These are phyloP conservation scores for Metridium senile DNA, from an alignment of 92 coral and sea anemone species.

Conservation along the genomic window DNA sequence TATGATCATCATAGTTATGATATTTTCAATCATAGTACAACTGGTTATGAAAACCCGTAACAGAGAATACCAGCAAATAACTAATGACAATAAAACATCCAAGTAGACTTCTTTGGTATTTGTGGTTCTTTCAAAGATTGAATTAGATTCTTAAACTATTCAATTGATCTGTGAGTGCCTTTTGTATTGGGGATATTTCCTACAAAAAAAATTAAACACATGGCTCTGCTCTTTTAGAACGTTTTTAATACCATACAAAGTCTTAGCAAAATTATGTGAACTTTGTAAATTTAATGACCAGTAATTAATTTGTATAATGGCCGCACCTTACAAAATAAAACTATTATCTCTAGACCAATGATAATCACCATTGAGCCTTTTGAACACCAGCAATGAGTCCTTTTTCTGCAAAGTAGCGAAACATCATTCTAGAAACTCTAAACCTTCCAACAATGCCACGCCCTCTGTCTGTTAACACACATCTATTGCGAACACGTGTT, in stretches of 20 bases:
- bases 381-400: conserved; percentile 90
- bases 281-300: too few relatives aligned
- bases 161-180: too few relatives aligned
- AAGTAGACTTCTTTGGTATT: not conserved
- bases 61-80: not conserved
- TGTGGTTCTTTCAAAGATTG: not conserved
- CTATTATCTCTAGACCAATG: not conserved
- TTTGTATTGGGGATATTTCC: too few relatives aligned
- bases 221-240: not conserved
- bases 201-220: too few relatives aligned
- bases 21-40: not conserved
- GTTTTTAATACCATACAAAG: not conserved
- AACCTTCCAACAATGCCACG: conserved; percentile 92
- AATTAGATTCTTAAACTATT: too few relatives aligned
- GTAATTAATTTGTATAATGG: too few relatives aligned
- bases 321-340: not conserved
- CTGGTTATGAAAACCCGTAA: not conserved
- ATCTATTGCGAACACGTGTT: conserved; percentile 86
- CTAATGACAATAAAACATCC: not conserved
- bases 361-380: conserved; percentile 86
- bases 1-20: not conserved
- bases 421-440: conserved; percentile 92
- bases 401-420: conserved; percentile 93
- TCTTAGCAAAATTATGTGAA: not conserved
- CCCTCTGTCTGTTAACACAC: conserved; percentile 96